phyloP scores from a whole-genome alignment of 2,888 invertebrate genomes.

The Cacoxenus indagator region DNA sequence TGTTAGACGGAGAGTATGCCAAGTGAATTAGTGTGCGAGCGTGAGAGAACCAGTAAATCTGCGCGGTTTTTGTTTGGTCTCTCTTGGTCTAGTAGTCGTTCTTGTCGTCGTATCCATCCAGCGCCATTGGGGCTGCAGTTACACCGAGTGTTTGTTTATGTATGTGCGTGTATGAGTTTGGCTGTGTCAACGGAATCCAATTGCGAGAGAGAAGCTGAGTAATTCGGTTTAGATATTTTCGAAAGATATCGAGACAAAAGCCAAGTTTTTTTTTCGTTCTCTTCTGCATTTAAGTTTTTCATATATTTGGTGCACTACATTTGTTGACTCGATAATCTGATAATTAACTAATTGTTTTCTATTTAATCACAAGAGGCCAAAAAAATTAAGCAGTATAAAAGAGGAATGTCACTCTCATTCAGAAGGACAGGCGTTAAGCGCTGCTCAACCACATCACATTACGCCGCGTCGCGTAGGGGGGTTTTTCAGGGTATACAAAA shows the following conservation, averaged over 20 bases:
- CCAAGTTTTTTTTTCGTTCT: slow-evolving; percentile 35
- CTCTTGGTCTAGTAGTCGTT: not conserved
- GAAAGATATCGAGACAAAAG: slow-evolving; percentile 54
- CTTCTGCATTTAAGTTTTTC: slow-evolving; percentile 13
- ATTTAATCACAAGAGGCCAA: slow-evolving; percentile 28
- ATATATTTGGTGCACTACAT: slow-evolving; percentile 2
- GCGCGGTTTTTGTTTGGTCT: slow-evolving; percentile 13
- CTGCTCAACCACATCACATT: slow-evolving; percentile 23
- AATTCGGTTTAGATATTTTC: slow-evolving; percentile 67
- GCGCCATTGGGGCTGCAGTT: slow-evolving; percentile 36
- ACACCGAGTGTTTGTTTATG: slow-evolving; percentile 29
- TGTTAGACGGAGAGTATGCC: not conserved
- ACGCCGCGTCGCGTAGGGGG: too few relatives aligned
- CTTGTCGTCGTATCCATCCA: slow-evolving; percentile 42
- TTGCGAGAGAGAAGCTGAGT: slow-evolving; percentile 59
- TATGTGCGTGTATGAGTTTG: slow-evolving; percentile 37
- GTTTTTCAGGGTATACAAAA: slow-evolving; percentile 58
- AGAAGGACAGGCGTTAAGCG: slow-evolving; percentile 27
- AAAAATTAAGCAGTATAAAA: not conserved
- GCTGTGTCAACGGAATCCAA: slow-evolving; percentile 60
- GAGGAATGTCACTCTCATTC: slow-evolving; percentile 20
- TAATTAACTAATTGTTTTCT: slow-evolving; percentile 43
- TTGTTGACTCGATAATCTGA: too few relatives aligned
- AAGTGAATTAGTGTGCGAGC: not conserved
- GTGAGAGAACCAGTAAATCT: slow-evolving; percentile 22